These are phyloP conservation scores for Cyrtodaria siliqua DNA, from an alignment of 2,888 invertebrate species.

Conservation along the genomic window DNA sequence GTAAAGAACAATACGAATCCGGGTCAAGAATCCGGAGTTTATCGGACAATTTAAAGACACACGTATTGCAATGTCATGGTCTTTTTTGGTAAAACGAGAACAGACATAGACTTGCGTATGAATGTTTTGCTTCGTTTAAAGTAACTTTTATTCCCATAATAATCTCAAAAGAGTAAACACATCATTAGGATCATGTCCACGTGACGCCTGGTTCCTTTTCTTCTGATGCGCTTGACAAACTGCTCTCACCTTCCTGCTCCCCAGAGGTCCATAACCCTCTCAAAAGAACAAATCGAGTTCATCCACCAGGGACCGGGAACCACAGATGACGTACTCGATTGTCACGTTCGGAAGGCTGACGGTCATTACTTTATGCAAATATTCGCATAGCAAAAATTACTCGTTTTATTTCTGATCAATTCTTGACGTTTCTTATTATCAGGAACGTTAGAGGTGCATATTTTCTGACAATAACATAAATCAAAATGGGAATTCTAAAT, in stretches of 20 bases:
- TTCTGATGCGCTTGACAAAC: constrained; percentile 4
- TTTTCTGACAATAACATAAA: constrained; percentile 62
- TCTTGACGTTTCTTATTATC: constrained; percentile 57
- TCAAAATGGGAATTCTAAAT: constrained; percentile 60
- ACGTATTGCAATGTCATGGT: too few species aligned
- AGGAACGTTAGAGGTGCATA: constrained; percentile 55
- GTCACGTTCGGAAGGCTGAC: constrained; percentile 46
- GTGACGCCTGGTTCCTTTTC: background rate
- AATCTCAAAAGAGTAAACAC: too few species aligned
- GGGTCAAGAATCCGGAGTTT: too few species aligned
- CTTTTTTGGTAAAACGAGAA: too few species aligned
- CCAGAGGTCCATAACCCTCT: constrained; percentile 47
- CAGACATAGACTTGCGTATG: too few species aligned
- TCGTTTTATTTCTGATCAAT: constrained; percentile 49
- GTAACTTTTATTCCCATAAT: too few species aligned
- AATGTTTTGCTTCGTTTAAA: too few species aligned
- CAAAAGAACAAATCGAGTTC: constrained; percentile 46
- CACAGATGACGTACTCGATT: constrained; percentile 52
- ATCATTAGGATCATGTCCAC: too few species aligned
- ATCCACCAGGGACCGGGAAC: constrained; percentile 47
- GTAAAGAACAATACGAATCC: too few species aligned
- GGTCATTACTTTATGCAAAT: constrained; percentile 64
- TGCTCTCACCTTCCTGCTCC: constrained; percentile 37
- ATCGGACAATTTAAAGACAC: too few species aligned
- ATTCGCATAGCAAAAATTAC: constrained; percentile 52